phyloP scores from a whole-genome alignment of 2,888 invertebrate genomes.

The Deilephila elpenor region DNA sequence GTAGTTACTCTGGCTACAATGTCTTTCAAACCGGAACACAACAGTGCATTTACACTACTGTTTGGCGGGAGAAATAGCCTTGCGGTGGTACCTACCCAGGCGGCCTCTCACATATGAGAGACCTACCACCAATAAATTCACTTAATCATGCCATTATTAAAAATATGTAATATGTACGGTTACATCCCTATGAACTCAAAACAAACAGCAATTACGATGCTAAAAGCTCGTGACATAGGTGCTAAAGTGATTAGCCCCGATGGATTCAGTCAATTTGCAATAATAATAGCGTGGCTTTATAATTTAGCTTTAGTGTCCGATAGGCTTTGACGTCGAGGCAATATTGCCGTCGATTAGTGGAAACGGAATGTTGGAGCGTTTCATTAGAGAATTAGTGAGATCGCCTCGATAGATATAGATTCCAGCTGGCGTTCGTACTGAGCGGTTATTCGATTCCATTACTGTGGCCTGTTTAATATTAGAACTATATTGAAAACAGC shows the following conservation, averaged over 20 bases:
- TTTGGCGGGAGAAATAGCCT: no score
- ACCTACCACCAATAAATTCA: no score
- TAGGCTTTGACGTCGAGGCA: constrained; percentile 9
- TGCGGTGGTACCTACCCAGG: no score
- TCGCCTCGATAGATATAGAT: constrained; percentile 1
- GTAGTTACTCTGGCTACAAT: no score
- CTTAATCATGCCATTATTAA: no score
- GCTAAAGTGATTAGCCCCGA: constrained; percentile 1
- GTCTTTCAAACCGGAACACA: no score
- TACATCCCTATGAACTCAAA: no score
- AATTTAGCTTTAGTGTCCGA: constrained; percentile 13
- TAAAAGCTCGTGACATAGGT: not conserved
- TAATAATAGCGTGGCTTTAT: constrained; percentile 13
- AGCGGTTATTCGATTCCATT: not conserved
- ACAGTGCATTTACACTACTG: no score
- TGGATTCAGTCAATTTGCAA: constrained; percentile 18
- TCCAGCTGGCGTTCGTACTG: not conserved
- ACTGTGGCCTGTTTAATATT: not conserved
- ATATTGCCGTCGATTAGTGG: constrained; percentile 25
- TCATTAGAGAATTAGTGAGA: constrained; percentile 20
- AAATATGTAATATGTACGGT: no score
- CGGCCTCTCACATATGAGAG: no score
- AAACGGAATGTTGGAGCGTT: constrained; percentile 21
- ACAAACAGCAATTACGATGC: no score
- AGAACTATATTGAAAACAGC: no score